These are phyloP conservation scores for Cryptocheilus praepositus DNA, from an alignment of 2,888 invertebrate species.

Conservation along the genomic window DNA sequence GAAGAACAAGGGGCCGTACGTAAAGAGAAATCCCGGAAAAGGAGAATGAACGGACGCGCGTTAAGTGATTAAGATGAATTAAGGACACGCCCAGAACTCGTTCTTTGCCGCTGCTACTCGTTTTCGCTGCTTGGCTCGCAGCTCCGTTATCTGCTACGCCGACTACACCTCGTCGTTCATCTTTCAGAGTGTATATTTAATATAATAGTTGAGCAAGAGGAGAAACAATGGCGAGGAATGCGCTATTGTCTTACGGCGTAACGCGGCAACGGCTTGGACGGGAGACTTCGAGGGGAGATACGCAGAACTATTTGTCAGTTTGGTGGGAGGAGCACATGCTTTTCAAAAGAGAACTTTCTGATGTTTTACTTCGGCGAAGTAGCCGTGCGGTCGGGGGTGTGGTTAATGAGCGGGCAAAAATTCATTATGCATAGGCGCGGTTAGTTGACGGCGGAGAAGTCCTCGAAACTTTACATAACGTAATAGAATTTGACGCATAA, in stretches of 20 bases:
- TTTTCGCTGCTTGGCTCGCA: not conserved
- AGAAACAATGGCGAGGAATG: constrained; percentile 31
- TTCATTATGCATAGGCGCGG: too few species aligned
- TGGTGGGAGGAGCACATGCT: too few species aligned
- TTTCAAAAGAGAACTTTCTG: too few species aligned
- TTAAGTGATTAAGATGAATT: constrained; percentile 47
- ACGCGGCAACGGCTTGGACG: constrained; percentile 17
- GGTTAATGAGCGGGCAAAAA: too few species aligned
- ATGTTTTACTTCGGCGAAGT: too few species aligned
- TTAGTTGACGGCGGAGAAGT: too few species aligned
- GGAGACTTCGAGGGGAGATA: not conserved
- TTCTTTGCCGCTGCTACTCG: not conserved
- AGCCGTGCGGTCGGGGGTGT: too few species aligned
- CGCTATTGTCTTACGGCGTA: constrained; percentile 27
- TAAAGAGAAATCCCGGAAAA: constrained; percentile 3
- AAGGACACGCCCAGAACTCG: constrained; percentile 13
- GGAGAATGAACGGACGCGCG: constrained; percentile 15
- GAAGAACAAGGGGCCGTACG: constrained; percentile 4
- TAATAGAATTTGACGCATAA: too few species aligned
- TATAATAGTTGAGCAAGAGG: constrained; percentile 26
- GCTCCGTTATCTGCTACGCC: too few species aligned
- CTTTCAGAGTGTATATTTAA: not conserved
- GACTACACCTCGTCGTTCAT: too few species aligned
- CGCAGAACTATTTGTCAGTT: too few species aligned
- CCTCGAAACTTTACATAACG: too few species aligned